phyloP scores from a whole-genome alignment of 2,113 vertebrate genomes.

The Sturnira hondurensis region DNA sequence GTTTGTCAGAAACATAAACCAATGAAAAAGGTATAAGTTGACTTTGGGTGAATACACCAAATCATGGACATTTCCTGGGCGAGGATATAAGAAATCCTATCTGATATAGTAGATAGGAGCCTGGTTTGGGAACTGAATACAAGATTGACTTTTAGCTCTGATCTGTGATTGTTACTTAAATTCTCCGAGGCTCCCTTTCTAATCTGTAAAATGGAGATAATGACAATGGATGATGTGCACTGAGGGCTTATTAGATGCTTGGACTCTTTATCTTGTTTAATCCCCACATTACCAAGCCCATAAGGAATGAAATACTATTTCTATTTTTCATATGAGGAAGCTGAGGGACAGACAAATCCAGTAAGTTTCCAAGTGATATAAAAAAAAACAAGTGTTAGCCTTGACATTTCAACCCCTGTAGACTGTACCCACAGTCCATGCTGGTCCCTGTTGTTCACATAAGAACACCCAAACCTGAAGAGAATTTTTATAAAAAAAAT shows the following conservation, averaged over 20 bases:
- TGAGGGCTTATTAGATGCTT: not conserved
- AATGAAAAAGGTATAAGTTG: not conserved
- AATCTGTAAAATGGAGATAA: not conserved
- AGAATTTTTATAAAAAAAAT: not conserved
- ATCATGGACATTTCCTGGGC: not conserved
- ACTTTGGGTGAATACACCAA: not conserved
- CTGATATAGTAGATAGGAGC: fast-evolving
- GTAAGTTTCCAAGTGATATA: not conserved
- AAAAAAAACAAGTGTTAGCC: not conserved
- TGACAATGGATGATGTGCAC: not conserved
- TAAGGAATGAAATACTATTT: not conserved
- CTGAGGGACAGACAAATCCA: not conserved
- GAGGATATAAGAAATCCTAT: not conserved
- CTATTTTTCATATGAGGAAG: not conserved
- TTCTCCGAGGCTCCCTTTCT: not conserved
- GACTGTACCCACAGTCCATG: not conserved
- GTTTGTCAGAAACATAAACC: not conserved
- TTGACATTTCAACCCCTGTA: not conserved
- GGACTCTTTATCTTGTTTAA: not conserved
- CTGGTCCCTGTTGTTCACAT: not conserved
- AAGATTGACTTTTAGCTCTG: not conserved
- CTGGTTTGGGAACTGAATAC: not conserved
- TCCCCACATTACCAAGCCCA: not conserved
- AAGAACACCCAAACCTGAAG: not conserved
- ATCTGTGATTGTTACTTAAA: not conserved